phyloP scores from a whole-genome alignment of 2,797 vertebrate genomes.

The Hydrolagus colliei region DNA sequence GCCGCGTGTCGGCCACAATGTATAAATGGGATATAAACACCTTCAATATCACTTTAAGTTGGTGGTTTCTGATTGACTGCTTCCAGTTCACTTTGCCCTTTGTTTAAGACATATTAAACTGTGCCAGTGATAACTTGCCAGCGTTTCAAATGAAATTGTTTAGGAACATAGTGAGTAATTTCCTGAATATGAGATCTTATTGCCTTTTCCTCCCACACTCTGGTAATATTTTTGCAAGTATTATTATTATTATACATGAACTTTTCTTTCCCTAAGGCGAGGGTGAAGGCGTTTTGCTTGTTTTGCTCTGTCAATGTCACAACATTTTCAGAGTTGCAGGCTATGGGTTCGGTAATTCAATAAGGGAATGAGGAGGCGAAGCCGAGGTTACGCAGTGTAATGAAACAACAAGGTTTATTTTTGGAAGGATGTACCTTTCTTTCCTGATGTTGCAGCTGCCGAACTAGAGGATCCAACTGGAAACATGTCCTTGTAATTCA shows the following conservation, averaged over 20 bases:
- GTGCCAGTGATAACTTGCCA: background rate
- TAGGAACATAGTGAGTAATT: background rate
- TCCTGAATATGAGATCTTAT: background rate
- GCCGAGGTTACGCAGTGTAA: background rate
- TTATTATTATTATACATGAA: too few species aligned
- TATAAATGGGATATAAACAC: background rate
- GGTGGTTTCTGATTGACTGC: background rate
- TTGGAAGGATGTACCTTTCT: background rate
- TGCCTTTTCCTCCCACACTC: background rate
- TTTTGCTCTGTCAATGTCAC: too few species aligned
- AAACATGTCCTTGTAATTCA: background rate
- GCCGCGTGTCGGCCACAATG: too few species aligned
- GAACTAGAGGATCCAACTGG: background rate
- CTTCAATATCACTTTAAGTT: background rate
- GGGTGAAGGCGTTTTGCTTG: background rate
- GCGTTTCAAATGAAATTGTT: background rate
- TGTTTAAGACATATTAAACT: background rate
- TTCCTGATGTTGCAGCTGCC: background rate
- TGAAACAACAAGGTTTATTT: background rate
- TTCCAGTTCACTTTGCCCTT: background rate
- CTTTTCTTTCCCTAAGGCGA: background rate
- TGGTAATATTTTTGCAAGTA: too few species aligned
- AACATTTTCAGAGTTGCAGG: background rate
- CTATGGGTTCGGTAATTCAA: background rate
- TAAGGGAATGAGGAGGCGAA: background rate